phyloP scores from a whole-genome alignment of 2,113 vertebrate genomes.

The Oncorhynchus tshawytscha region DNA sequence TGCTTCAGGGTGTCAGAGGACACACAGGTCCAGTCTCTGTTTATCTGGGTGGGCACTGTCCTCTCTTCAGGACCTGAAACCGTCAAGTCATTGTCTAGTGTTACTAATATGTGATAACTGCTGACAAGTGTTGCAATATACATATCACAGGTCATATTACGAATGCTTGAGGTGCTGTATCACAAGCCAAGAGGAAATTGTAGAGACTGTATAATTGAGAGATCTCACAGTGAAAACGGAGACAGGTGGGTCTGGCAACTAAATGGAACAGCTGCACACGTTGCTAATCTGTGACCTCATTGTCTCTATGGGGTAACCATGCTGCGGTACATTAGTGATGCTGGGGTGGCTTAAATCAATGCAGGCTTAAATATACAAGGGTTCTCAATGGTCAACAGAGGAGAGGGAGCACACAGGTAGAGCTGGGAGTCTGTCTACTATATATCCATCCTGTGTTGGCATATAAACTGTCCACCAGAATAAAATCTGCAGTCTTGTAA shows the following conservation, averaged over 20 bases:
- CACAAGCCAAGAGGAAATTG: not conserved
- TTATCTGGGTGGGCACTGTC: not conserved
- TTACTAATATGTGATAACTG: not conserved
- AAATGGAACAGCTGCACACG: not conserved
- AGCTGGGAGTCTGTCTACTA: too few species aligned
- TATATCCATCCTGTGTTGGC: too few species aligned
- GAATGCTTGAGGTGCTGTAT: not conserved
- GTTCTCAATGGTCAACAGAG: not conserved
- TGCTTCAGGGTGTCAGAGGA: too few species aligned
- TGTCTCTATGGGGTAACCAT: not conserved
- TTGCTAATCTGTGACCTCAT: not conserved
- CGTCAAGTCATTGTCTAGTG: not conserved
- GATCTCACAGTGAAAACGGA: not conserved
- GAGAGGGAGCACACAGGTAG: not conserved
- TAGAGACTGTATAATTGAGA: not conserved
- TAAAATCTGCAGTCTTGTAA: too few species aligned
- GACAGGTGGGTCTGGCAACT: not conserved
- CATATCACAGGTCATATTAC: not conserved
- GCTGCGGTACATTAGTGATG: not conserved
- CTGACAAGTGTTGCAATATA: not conserved
- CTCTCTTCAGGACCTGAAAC: not conserved
- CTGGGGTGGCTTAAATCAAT: not conserved
- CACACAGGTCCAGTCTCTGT: too few species aligned
- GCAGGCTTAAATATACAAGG: not conserved
- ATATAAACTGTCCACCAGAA: not conserved